phyloP scores from a whole-genome alignment of 2,113 vertebrate species.

The Pogona vitticeps region DNA sequence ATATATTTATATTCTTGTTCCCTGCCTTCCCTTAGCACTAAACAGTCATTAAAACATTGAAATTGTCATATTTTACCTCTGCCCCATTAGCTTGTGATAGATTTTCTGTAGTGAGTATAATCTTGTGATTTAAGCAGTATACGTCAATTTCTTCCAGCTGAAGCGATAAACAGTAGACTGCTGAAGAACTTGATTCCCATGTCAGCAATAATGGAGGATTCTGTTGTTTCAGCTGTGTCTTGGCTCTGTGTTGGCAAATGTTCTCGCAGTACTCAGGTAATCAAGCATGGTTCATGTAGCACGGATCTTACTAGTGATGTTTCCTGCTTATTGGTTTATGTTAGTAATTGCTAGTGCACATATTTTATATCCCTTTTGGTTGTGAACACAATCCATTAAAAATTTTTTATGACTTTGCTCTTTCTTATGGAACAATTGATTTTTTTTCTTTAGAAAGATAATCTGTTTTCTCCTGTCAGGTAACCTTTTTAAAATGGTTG shows the following conservation, averaged over 20 bases:
- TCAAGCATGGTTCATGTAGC: neutral
- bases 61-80: neutral
- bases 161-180: slow-evolving; percentile 76
- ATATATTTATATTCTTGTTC: slow-evolving; percentile 47
- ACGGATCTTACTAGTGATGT: neutral
- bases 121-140: neutral
- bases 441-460: no score
- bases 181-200: slow-evolving; percentile 89
- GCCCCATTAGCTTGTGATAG: neutral
- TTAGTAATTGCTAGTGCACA: neutral
- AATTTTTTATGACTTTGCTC: neutral
- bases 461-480: slow-evolving; percentile 67
- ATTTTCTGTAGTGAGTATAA: neutral
- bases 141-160: slow-evolving; percentile 68
- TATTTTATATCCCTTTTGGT: neutral
- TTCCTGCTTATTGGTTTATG: neutral
- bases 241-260: slow-evolving; percentile 85
- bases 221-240: slow-evolving; percentile 84
- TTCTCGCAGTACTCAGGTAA: slow-evolving; percentile 83
- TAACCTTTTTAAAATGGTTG: slow-evolving; percentile 91
- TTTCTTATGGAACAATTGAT: neutral
- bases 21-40: neutral
- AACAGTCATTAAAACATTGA: neutral
- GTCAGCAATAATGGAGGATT: slow-evolving; percentile 80
- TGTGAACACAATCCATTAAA: neutral